A percentile compares a stretch with the other conserved stretches of the same genome.
These are phyloP conservation scores for Gorsachius magnificus DNA, from an alignment of 2,797 vertebrate genomes.

Conservation along the genomic window DNA sequence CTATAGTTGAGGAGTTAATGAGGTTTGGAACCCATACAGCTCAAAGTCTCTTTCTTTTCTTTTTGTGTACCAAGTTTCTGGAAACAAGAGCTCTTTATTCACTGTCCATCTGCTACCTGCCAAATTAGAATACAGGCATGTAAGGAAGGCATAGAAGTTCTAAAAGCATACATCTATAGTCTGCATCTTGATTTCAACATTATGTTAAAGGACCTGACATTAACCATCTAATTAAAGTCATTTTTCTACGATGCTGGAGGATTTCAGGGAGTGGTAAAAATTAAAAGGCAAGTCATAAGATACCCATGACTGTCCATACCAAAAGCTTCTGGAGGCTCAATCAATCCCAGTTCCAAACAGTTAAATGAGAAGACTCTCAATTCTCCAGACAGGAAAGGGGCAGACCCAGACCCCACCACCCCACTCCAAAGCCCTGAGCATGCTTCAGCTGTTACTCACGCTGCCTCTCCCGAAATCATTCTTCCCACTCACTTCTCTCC, in stretches of 20 bases:
- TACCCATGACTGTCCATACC: not conserved
- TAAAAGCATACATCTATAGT: not conserved
- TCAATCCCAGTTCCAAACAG: not conserved
- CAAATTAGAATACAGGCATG: not conserved
- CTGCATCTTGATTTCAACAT: not conserved
- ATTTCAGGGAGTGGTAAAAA: not conserved
- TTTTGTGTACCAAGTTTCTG: not conserved
- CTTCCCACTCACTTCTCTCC: not conserved
- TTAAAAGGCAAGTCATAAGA: not conserved
- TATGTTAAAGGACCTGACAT: not conserved
- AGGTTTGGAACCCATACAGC: not conserved
- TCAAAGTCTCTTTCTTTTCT: not conserved
- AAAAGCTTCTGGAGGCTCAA: not conserved
- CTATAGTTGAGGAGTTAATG: not conserved
- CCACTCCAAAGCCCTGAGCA: not conserved
- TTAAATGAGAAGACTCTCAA: not conserved
- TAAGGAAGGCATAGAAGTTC: not conserved
- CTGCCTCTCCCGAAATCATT: not conserved
- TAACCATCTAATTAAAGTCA: not conserved
- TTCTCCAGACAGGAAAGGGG: not conserved
- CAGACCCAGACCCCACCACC: not conserved
- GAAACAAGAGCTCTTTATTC: not conserved
- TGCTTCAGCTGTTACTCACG: not conserved
- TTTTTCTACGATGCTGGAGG: not conserved
- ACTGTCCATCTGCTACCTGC: not conserved